Evolutionary conservation across 1,140 invertebrate genomes (phyloP).

Genomic region (Papilio polytes): DNA sequence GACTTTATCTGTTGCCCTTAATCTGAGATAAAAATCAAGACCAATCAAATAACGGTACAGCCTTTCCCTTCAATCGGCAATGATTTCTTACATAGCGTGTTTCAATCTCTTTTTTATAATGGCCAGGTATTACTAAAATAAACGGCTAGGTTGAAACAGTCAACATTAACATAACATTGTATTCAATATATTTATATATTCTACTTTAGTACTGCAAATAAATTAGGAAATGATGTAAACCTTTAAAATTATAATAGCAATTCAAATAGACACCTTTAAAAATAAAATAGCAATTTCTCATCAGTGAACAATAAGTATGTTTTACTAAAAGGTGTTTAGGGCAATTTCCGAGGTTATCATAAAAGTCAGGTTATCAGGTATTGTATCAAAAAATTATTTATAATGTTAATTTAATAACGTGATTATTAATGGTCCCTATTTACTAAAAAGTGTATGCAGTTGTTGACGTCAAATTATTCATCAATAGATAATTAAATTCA

Average conservation of each 20-base stretch:
- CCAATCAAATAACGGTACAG: not conserved
- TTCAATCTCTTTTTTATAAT: not conserved
- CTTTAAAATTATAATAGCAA: not conserved
- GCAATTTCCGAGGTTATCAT: too few relatives aligned
- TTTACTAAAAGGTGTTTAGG: not conserved
- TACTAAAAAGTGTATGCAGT: too few relatives aligned
- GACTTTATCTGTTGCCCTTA: not conserved
- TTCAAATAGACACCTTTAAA: not conserved
- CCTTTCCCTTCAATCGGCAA: not conserved
- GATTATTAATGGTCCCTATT: too few relatives aligned
- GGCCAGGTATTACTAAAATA: not conserved
- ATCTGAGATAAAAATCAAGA: conserved; percentile 3
- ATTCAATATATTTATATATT: too few relatives aligned
- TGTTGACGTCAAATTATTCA: too few relatives aligned
- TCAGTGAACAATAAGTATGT: not conserved
- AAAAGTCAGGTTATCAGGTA: too few relatives aligned
- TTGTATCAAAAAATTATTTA: too few relatives aligned
- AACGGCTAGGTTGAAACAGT: not conserved
- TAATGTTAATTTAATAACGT: too few relatives aligned
- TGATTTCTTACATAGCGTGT: not conserved
- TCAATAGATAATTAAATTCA: too few relatives aligned
- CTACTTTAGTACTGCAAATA: too few relatives aligned
- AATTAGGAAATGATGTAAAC: not conserved
- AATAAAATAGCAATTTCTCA: not conserved
- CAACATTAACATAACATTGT: not conserved